phyloP scores from a whole-genome alignment of 2,113 vertebrate species.

The Prochilodus magdalenae region DNA sequence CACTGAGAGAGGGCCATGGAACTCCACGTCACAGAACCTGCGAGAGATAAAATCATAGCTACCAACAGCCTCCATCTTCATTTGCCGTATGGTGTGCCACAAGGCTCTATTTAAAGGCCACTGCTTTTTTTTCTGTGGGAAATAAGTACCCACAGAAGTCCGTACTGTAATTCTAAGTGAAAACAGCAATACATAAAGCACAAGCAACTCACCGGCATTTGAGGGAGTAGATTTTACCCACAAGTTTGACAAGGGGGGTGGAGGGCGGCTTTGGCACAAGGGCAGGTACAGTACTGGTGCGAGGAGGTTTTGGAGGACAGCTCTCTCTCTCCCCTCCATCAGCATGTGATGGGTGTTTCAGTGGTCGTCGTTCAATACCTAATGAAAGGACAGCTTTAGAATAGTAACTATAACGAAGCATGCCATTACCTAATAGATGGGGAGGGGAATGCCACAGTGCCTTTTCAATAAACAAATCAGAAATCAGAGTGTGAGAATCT shows the following conservation, averaged over 20 bases:
- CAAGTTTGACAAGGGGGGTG: constrained; percentile 91
- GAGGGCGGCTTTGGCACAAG: constrained; percentile 91
- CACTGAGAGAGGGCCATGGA: constrained; percentile 93
- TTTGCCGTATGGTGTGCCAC: background rate
- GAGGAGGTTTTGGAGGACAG: constrained; percentile 81
- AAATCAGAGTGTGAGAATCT: background rate
- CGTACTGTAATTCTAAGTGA: background rate
- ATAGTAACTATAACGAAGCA: background rate
- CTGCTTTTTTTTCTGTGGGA: background rate
- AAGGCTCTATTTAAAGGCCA: background rate
- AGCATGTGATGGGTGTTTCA: constrained; percentile 77
- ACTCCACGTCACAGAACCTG: constrained; percentile 97
- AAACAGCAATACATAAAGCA: background rate
- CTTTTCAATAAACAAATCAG: background rate
- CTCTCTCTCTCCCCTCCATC: constrained; percentile 81
- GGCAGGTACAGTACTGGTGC: constrained; percentile 88
- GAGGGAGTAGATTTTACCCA: constrained; percentile 95
- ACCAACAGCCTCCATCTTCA: background rate
- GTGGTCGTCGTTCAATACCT: constrained; percentile 89
- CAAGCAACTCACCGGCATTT: constrained; percentile 88
- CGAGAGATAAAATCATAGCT: background rate
- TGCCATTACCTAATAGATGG: too few relatives aligned
- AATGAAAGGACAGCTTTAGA: background rate
- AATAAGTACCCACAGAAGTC: background rate
- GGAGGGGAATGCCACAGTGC: too few relatives aligned